These are phyloP conservation scores for Zoanthus gigantus DNA, from an alignment of 92 coral and sea anemone genomes.

Conservation along the genomic window DNA sequence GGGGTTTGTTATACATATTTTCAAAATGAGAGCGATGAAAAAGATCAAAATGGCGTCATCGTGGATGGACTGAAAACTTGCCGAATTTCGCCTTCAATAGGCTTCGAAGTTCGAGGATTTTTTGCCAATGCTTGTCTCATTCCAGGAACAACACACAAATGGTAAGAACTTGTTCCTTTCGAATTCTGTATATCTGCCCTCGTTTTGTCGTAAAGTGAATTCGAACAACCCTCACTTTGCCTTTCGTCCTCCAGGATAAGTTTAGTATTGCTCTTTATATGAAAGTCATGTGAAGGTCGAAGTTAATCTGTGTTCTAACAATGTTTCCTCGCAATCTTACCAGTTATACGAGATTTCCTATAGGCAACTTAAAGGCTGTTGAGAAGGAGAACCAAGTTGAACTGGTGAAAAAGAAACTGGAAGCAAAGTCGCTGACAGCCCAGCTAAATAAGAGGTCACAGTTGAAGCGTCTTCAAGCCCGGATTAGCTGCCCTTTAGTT, in stretches of 20 bases:
- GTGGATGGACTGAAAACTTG: background rate
- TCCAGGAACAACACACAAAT: constrained; percentile 9
- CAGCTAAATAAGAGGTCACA: too few species aligned
- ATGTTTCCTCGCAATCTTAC: constrained; percentile 11
- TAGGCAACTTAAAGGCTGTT: constrained; percentile 10
- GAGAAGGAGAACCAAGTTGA: background rate
- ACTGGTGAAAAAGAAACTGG: too few species aligned
- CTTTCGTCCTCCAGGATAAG: constrained; percentile 27
- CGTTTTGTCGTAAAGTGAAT: background rate
- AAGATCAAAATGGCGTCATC: background rate
- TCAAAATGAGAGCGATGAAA: background rate
- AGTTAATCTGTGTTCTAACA: background rate
- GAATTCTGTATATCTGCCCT: background rate
- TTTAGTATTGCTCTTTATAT: too few species aligned
- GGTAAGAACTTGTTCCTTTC: constrained; percentile 15
- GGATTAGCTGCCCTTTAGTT: too few species aligned
- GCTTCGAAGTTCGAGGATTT: background rate
- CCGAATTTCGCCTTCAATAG: background rate
- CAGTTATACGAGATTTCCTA: constrained; percentile 7
- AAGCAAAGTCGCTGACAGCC: too few species aligned
- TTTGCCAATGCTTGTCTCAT: background rate
- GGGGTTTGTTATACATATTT: background rate
- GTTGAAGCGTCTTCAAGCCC: too few species aligned
- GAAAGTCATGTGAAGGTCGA: background rate
- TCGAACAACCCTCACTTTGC: background rate